Evolutionary conservation across 2,888 invertebrate species (phyloP).

Genomic region (Pandemis corylana): DNA sequence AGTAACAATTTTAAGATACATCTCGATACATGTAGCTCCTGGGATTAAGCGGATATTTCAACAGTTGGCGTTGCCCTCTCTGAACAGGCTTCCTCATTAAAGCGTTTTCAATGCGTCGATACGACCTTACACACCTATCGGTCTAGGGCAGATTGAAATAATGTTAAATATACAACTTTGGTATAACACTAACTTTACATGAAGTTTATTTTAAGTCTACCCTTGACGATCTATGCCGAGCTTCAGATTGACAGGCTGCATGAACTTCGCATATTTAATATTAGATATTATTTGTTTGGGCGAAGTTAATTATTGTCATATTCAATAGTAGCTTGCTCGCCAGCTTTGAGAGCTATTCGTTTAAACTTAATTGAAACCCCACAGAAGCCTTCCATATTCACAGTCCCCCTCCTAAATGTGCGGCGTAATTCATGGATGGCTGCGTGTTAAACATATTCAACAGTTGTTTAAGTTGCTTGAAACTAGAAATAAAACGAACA

Average conservation of each 20-base stretch:
- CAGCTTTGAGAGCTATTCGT: not conserved
- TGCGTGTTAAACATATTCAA: too few species aligned
- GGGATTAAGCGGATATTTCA: constrained; percentile 10
- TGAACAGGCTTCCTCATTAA: constrained; percentile 33
- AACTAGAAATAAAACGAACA: too few species aligned
- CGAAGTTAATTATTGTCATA: constrained; percentile 31
- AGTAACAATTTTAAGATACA: constrained; percentile 43
- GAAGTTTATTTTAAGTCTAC: constrained; percentile 8
- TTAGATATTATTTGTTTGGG: not conserved
- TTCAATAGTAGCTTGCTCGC: constrained; percentile 4
- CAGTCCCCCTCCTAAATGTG: too few species aligned
- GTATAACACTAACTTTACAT: constrained; percentile 33
- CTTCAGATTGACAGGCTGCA: constrained; percentile 4
- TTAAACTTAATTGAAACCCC: too few species aligned
- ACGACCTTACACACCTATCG: constrained; percentile 26
- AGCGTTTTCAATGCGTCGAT: constrained; percentile 23
- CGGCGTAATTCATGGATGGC: too few species aligned
- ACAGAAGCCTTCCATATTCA: too few species aligned
- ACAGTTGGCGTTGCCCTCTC: constrained; percentile 32
- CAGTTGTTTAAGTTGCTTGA: too few species aligned
- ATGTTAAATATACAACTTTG: constrained; percentile 36
- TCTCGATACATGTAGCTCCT: constrained; percentile 2
- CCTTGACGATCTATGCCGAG: constrained; percentile 20
- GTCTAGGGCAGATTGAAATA: constrained; percentile 18
- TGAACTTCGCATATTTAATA: not conserved